These are phyloP conservation scores for Artemia sinica DNA, from an alignment of 2,888 invertebrate species.

Conservation along the genomic window DNA sequence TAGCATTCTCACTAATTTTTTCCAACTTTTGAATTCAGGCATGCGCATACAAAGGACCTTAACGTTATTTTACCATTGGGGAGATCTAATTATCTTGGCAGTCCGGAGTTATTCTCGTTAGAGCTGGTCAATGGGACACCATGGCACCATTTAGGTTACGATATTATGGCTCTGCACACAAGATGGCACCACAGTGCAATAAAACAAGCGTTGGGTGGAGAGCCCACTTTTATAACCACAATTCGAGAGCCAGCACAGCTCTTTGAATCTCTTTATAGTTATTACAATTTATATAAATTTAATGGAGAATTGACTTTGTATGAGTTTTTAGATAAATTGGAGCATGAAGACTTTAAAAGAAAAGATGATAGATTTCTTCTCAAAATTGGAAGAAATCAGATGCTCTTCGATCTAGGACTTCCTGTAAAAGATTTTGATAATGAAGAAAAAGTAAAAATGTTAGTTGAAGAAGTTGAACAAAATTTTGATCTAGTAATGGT, in stretches of 20 bases:
- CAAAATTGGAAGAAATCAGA: conserved; percentile 22
- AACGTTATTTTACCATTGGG: conserved; percentile 23
- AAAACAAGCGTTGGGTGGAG: conserved; percentile 21
- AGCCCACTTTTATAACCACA: conserved; percentile 22
- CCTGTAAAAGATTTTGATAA: conserved; percentile 15
- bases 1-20: too few species aligned
- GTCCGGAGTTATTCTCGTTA: conserved; percentile 21
- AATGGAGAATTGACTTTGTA: background rate
- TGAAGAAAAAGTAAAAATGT: background rate
- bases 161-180: conserved; percentile 24
- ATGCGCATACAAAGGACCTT: conserved; percentile 20
- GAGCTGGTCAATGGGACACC: conserved; percentile 12
- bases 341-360: background rate
- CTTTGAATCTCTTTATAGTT: conserved; percentile 23
- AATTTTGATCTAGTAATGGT: conserved; percentile 24
- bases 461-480: conserved; percentile 20
- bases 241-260: conserved; percentile 23
- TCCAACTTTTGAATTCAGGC: conserved; percentile 9
- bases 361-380: background rate
- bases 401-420: conserved; percentile 23
- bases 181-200: conserved; percentile 20
- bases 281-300: conserved; percentile 15
- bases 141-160: conserved; percentile 21
- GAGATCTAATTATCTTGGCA: conserved; percentile 24
- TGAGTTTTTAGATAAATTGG: background rate